Evolutionary conservation across 2,888 invertebrate genomes (phyloP), one percentile per base, ranked within the genome.

Genomic region (Ormyrus rosae): DNA sequence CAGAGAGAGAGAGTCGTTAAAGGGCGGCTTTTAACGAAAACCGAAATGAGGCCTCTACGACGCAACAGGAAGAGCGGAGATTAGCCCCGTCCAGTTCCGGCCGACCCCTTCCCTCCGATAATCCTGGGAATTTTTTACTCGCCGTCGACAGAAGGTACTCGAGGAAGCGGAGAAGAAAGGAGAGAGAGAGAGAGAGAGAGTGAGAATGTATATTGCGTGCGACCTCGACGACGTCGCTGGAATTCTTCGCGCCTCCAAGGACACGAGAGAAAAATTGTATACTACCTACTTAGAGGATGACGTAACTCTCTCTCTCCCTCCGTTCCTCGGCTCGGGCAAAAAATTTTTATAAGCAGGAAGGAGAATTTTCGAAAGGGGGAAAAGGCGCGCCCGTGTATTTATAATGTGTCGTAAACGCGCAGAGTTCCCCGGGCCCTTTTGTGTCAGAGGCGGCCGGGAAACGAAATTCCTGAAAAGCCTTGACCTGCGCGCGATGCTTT

Each of bases 41-140:
- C 34, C 34, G 34, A 34, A 34, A 34, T 34, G 34, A 34, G 34
- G 34, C 34, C 34, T 34, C 34, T 34, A 4, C 34, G 34, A 77
- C 45, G 68, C n/a, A 67, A 13, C 78, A 34, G 34, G 34, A 80
- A 81, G 72, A 70, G 58, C 63, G 64, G 64, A 71, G 72, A 77
- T 78, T 79, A 82, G 70, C 60, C 55, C 56, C 34, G 65, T 63
- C 58, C 68, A 55, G 46, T 53, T 48, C 65, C 73, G 73, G 13
- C 51, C 46, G 75, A 81, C 81, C 78, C 65, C 79, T 82, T 84
- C 34, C 34, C 34, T 34, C 82, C 83, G 83, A 82, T 82, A 79
- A 80, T 84, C 83, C 83, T 79, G 56, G 64, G 84, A 82, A 83
- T 56, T 81, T 81, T 79, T 81, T 60, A 34, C 19, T 61, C 50